Base-by-base conservation (phyloP, 1,140 invertebrate species). In the Lineus longissimus region DNA sequence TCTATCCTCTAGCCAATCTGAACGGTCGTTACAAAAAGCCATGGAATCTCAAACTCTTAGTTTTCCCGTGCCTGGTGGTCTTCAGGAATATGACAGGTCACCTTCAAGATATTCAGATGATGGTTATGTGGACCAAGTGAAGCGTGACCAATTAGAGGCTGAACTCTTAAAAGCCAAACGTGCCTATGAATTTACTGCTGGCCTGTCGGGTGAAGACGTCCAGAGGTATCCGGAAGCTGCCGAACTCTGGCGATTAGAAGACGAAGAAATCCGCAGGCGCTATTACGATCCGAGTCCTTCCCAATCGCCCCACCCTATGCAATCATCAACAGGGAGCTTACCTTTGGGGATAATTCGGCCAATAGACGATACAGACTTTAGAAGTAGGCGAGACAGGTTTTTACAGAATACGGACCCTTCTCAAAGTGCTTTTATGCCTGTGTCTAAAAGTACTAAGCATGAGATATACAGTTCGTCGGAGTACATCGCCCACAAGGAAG, bases 291-390 rank as follows among this genome's bases (percentile, higher is more conserved):
- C 25, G n/a, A 31, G 45, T 56, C 58, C 60, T 11, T 57, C 65
- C 9, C 40, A 59, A 36, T 64, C 65, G 30, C 63, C 2, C 31
- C 64, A 27, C 45, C 64, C 51, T 30, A 43, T 40, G 9, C 54
- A 59, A 64, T 59, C 33, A 36, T 36, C 33, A 15, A 51, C 19
- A 6, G 47, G 25, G 9, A 23, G 19, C 40, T 77, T 87, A 27
- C 85, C 86, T 11, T 73, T 72, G 4, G 77, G 77, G 7, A 79
- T 79, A 9, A 79, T 79, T 22, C 73, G 73, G 66, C 77, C 77
- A 7, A 65, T 79, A 17, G 77, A 60, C 29, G 63, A 79, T 56
- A 23, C 47, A 6, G 47, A 27, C 25, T 27, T 19, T 51, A 19
- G 25, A 27, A 51, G 47, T 51, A 19, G 47, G n/a, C 6, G 47